Percentiles rank a stretch among this genome's conserved stretches.
These are phyloP conservation scores for Embidobia sp. DNA, from an alignment of 2,888 invertebrate species.

Conservation along the genomic window DNA sequence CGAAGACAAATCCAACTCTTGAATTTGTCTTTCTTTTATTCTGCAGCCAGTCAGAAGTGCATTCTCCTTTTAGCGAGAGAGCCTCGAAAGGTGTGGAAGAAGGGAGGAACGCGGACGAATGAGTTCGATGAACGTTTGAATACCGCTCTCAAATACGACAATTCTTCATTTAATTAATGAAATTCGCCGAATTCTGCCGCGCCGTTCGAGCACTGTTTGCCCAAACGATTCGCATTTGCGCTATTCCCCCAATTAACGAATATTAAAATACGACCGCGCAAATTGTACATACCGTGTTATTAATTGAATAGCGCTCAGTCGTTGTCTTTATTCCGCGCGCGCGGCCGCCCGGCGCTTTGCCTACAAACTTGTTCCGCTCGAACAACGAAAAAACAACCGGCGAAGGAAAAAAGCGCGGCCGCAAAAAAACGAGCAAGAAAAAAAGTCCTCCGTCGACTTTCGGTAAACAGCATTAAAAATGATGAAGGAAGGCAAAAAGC, in stretches of 20 bases:
- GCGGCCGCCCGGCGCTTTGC: slow-evolving; percentile 12
- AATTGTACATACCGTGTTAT: slow-evolving; percentile 43
- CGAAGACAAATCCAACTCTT: slow-evolving; percentile 66
- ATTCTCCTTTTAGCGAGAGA: slow-evolving; percentile 63
- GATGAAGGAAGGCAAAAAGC: slow-evolving; percentile 24
- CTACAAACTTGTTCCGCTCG: slow-evolving; percentile 5
- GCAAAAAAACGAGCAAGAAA: slow-evolving; percentile 10
- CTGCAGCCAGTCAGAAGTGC: slow-evolving; percentile 66
- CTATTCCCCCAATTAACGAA: slow-evolving; percentile 34
- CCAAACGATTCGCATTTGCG: slow-evolving; percentile 28
- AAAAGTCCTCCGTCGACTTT: slow-evolving; percentile 38
- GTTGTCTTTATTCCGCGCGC: slow-evolving; percentile 30
- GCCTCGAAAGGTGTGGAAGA: slow-evolving; percentile 59
- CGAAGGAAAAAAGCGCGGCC: no score
- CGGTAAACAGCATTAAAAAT: slow-evolving; percentile 56
- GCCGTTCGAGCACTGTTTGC: slow-evolving; percentile 40
- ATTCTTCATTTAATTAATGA: slow-evolving; percentile 64
- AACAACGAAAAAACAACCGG: slow-evolving; percentile 7
- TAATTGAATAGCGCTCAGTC: slow-evolving; percentile 10
- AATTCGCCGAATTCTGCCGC: slow-evolving; percentile 43
- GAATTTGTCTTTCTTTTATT: slow-evolving; percentile 67
- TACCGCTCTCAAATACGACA: slow-evolving; percentile 60
- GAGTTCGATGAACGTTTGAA: slow-evolving; percentile 66
- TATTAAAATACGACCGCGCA: slow-evolving; percentile 42
- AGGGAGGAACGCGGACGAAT: slow-evolving; percentile 56